Base-by-base conservation (phyloP, 2,113 vertebrate species). In the Antennarius striatus region DNA sequence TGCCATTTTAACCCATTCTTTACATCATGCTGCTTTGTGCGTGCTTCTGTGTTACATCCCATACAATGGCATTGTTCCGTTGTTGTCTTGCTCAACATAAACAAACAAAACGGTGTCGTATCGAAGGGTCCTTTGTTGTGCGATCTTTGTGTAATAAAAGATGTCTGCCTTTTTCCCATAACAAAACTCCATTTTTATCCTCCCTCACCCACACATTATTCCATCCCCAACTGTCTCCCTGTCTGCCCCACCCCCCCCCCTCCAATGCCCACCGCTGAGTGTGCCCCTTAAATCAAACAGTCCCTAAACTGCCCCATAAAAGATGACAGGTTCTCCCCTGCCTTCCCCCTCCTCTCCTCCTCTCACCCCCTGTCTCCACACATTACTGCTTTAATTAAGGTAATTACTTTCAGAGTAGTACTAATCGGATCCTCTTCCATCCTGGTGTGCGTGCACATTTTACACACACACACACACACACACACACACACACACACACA, bases 311-410 rank as follows among this genome's bases (percentile, higher is more conserved):
- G 87, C 77, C 80, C 88, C 88, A 88, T 92, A 91, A 93, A 91
- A 83, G 80, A 89, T 87, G 84, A 76, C 88, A 86, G 83, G 69
- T 84, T 83, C 82, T 83, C 79, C 73, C 81, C 68, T 77, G 72
- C 73, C 78, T 55, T 59, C 39, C 64, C 61, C 46, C 63, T 56
- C 63, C 56, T 39, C 54, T 73, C 45, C 62, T 50, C 68, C 71
- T 71, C 79, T 39, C 30, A 4, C 30, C 82, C 71, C 81, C 86
- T 49, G 85, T 77, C 84, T 89, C 79, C 75, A 82, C 88, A 90
- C 89, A 92, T 93, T 91, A 92, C 84, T 91, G 89, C 88, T 91
- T 92, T 93, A 92, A 93, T 93, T 93, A 92, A 93, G 91, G 92
- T 92, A 92, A 93, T 93, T 92, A 92, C 88, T 92, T 93, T 91